These are phyloP conservation scores for Adelges cooleyi DNA, from an alignment of 1,140 invertebrate species.

Conservation along the genomic window DNA sequence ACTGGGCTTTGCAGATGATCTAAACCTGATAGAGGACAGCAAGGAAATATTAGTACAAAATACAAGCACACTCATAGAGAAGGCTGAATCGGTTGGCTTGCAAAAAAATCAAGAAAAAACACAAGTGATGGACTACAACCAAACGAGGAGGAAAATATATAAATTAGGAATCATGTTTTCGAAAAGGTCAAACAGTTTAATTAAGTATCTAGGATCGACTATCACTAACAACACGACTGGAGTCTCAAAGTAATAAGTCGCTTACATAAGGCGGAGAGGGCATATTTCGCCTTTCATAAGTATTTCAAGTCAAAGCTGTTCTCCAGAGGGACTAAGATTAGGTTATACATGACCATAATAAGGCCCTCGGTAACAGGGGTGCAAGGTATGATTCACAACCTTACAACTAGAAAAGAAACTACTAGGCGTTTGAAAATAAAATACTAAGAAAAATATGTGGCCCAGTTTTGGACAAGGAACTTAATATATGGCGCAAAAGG, in stretches of 20 bases:
- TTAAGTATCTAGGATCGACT: no score
- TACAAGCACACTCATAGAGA: no score
- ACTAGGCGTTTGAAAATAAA: conserved; percentile 3
- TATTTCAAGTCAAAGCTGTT: conserved; percentile 1
- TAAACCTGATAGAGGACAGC: no score
- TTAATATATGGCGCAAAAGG: not conserved
- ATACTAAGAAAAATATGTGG: conserved; percentile 5
- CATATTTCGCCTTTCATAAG: conserved; percentile 1
- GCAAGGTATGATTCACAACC: not conserved
- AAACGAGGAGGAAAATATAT: not conserved
- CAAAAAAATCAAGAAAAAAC: conserved; percentile 13
- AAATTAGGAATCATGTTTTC: no score
- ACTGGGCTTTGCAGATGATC: no score
- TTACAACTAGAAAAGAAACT: not conserved
- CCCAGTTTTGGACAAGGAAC: not conserved
- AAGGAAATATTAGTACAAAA: no score
- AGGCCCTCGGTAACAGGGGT: not conserved
- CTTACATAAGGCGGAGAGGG: no score
- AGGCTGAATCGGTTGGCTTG: conserved; percentile 9
- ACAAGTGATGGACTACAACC: not conserved
- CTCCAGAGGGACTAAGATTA: not conserved
- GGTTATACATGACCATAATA: conserved; percentile 3
- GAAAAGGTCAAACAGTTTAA: not conserved
- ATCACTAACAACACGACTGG: conserved; percentile 3
- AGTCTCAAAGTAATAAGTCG: not conserved